Base-by-base conservation (phyloP, 2,797 vertebrate genomes). In the Danionella dracula region DNA sequence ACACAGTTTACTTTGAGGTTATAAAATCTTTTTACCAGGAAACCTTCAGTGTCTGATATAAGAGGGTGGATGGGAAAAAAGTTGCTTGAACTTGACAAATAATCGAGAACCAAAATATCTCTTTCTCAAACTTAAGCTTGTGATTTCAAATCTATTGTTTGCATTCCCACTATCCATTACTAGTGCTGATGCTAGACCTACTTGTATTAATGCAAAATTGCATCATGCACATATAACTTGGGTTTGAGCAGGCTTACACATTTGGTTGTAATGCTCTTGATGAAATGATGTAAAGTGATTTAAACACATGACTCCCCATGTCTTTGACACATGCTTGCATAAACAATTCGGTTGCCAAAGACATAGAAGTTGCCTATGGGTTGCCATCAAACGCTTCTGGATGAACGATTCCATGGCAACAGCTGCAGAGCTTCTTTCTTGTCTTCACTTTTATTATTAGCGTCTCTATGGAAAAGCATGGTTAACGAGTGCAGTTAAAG, bases 361-460 rank as follows among this genome's bases (percentile, higher is more conserved):
- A 64, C 60, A 76, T 67, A 42, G 21, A 23, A 53, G 20, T 44
- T 21, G 21, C 35, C 42, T 48, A 15, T 37, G 35, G 62, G 67
- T 27, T 68, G 70, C 46, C 48, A 17, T 8, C 15, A 29, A 56
- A 37, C 62, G 66, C 45, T 60, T 68, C 42, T 49, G 56, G 51
- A 74, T 49, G 59, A 57, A 65, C 41, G 73, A 75, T 78, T 71
- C 76, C 73, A 78, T 78, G 72, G 64, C 62, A 73, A 68, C 76
- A 62, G 50, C 21, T 13, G 12, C 23, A 19, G 16, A 42, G 17
- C 16, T 23, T 63, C 12, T 3, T 1, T 20, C 11, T 12, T 53
- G 16, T 53, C 6, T 32, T 15, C 1, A 12, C 32, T 1, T 8
- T 1, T 21, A 42, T 64, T 42, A 63, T 34, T 53, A 63, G 48